phyloP scores from a whole-genome alignment of 1,140 invertebrate genomes.

The Ruditapes philippinarum region DNA sequence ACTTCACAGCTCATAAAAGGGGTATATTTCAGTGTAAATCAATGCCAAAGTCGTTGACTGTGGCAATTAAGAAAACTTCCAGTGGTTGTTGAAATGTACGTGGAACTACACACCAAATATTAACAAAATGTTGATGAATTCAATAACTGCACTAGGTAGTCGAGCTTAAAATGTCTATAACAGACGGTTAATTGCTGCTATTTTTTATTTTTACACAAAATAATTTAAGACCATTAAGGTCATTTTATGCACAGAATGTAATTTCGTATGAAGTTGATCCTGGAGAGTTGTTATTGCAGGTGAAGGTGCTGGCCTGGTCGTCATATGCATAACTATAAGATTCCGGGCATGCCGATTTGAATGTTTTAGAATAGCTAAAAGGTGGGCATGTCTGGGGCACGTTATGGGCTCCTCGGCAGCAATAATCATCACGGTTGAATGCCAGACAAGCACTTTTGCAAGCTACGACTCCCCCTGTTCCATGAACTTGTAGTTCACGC shows the following conservation, averaged over 20 bases:
- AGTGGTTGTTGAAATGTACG: no score
- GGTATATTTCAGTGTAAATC: no score
- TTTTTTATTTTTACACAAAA: no score
- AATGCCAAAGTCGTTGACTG: no score
- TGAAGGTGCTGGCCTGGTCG: conserved; percentile 56
- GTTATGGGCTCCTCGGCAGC: conserved; percentile 88
- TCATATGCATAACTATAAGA: conserved; percentile 78
- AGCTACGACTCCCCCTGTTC: conserved; percentile 82
- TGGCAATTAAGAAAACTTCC: no score
- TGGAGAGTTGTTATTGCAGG: conserved; percentile 10
- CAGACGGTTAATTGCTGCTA: no score
- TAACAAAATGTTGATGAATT: no score
- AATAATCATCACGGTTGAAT: conserved; percentile 88
- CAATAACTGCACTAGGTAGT: no score
- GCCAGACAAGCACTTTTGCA: conserved; percentile 88
- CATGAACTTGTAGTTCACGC: conserved; percentile 86
- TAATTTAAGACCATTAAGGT: no score
- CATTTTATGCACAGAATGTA: conserved; percentile 48
- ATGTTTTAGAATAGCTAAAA: conserved; percentile 89
- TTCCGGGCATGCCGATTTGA: conserved; percentile 84
- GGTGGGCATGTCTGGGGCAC: conserved; percentile 88
- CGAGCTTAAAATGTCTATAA: no score
- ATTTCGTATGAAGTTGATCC: conserved; percentile 33
- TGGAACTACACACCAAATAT: no score
- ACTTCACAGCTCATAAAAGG: no score